These are phyloP conservation scores for Crypturellus tataupa DNA, from an alignment of 2,797 vertebrate genomes.

Conservation along the genomic window DNA sequence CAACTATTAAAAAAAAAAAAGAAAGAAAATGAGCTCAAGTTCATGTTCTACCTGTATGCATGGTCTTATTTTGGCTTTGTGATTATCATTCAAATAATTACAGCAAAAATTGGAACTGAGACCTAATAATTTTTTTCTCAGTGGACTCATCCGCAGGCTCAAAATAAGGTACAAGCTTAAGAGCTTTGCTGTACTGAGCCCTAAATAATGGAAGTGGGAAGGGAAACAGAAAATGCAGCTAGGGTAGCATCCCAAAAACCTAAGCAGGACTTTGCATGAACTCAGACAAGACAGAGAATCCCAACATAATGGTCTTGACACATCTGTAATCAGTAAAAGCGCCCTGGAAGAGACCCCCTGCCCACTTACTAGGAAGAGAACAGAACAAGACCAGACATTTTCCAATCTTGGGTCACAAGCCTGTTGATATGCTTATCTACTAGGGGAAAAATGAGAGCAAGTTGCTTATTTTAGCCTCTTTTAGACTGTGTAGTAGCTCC, in stretches of 20 bases:
- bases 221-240: neutral
- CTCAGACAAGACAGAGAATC: neutral
- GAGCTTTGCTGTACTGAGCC: slow-evolving; percentile 18
- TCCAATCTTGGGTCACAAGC: neutral
- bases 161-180: slow-evolving; percentile 10
- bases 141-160: neutral
- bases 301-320: neutral
- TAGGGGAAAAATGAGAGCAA: neutral
- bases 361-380: neutral
- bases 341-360: neutral
- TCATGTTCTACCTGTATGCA: neutral
- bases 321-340: neutral
- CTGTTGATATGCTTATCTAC: neutral
- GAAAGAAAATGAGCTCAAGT: neutral
- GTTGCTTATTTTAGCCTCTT: slow-evolving; percentile 25
- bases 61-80: neutral
- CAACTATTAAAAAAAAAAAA: slow-evolving; percentile 1
- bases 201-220: slow-evolving; percentile 11
- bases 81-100: slow-evolving; percentile 24
- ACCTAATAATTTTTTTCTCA: neutral
- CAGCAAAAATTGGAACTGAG: neutral
- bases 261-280: neutral
- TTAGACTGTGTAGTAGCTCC: neutral
- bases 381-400: neutral
- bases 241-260: neutral